Evolutionary conservation across 35 echinoderm and acorn worm genomes (phyloP).

Genomic region (Lytechinus variegatus): DNA sequence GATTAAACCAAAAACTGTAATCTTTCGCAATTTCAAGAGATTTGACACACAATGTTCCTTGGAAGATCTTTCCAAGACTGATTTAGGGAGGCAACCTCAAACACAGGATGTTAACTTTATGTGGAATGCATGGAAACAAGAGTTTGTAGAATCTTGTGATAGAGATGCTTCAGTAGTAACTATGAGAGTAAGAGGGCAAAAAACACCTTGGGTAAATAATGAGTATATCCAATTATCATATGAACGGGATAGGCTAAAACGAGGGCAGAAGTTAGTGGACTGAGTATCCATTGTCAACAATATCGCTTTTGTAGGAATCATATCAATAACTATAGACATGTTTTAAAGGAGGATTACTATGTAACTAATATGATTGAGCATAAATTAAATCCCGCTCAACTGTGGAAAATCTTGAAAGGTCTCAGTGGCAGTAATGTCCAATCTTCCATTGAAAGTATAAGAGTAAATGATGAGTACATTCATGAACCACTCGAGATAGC

Average conservation of each 20-base stretch:
- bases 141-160: not conserved
- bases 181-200: conserved; percentile 11
- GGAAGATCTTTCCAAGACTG: not conserved
- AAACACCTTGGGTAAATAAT: not conserved
- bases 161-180: not conserved
- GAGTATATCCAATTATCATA: not conserved
- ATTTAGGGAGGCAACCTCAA: not conserved
- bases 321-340: not conserved
- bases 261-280: not conserved
- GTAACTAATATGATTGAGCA: not conserved
- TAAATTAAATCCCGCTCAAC: no score
- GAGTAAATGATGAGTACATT: not conserved
- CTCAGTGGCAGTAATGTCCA: no score
- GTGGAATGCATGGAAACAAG: not conserved
- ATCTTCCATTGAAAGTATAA: not conserved
- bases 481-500: not conserved
- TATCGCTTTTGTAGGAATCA: not conserved
- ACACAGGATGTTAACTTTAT: not conserved
- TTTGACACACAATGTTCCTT: not conserved
- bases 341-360: not conserved
- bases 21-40: not conserved
- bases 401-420: no score
- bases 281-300: not conserved
- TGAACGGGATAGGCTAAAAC: not conserved
- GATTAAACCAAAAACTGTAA: not conserved